Evolutionary conservation across 1,140 invertebrate genomes (phyloP).

Genomic region (Drosophila sproati): DNA sequence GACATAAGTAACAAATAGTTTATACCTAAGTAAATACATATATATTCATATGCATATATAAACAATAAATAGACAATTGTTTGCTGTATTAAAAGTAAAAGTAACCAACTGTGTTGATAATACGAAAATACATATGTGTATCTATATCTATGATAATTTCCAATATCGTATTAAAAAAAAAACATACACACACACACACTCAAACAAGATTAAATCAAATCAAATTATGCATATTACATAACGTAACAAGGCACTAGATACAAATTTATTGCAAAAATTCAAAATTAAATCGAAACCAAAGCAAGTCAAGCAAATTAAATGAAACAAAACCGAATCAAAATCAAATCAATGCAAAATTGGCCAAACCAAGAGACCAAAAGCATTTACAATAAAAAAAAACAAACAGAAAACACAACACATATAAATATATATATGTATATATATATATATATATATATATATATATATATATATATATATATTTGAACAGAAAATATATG

Average conservation of each 20-base stretch:
- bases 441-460: slow-evolving; percentile 11
- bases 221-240: slow-evolving; percentile 67
- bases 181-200: slow-evolving; percentile 21
- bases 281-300: slow-evolving; percentile 32
- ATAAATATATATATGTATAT: slow-evolving; percentile 16
- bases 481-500: slow-evolving; percentile 1
- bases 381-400: slow-evolving; percentile 54
- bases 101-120: slow-evolving; percentile 49
- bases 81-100: slow-evolving; percentile 42
- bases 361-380: slow-evolving; percentile 70
- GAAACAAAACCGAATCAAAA: slow-evolving; percentile 8
- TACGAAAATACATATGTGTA: slow-evolving; percentile 55
- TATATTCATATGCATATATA: slow-evolving; percentile 34
- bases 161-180: slow-evolving; percentile 39
- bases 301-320: slow-evolving; percentile 18
- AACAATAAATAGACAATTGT: slow-evolving; percentile 51
- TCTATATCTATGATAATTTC: slow-evolving; percentile 71
- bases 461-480: slow-evolving; percentile 21
- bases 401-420: slow-evolving; percentile 35
- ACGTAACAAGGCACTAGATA: slow-evolving; percentile 55
- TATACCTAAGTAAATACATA: slow-evolving; percentile 43
- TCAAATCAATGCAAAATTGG: slow-evolving; percentile 60
- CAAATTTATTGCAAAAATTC: slow-evolving; percentile 20
- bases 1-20: slow-evolving; percentile 17
- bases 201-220: slow-evolving; percentile 51